Percentiles rank a stretch among this genome's conserved stretches.
Evolutionary conservation across 2,113 vertebrate genomes (phyloP).

Genomic region (Entomyzon cyanotis): DNA sequence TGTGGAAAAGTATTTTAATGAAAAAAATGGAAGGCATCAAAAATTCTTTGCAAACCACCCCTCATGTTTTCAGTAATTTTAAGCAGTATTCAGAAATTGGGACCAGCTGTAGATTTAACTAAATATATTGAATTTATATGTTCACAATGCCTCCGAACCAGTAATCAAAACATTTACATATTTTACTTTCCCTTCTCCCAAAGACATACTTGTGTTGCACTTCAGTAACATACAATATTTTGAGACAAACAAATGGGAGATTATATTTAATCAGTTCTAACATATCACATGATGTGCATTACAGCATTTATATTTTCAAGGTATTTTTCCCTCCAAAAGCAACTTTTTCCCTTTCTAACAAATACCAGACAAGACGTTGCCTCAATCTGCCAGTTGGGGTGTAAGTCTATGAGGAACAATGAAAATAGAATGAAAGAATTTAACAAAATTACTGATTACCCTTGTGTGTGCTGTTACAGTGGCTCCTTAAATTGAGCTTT

Average conservation of each 20-base stretch:
- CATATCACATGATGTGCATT: neutral
- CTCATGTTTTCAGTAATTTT: neutral
- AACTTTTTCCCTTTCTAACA: neutral
- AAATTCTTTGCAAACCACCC: neutral
- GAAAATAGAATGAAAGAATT: neutral
- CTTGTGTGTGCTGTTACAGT: rapidly evolving
- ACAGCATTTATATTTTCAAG: neutral
- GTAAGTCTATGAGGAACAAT: neutral
- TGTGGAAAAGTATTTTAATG: neutral
- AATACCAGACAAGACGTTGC: neutral
- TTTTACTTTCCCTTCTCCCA: neutral
- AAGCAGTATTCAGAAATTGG: neutral
- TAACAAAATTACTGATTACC: neutral
- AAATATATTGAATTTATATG: neutral
- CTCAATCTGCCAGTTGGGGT: rapidly evolving
- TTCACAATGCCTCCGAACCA: neutral
- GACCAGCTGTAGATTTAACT: neutral
- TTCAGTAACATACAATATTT: neutral
- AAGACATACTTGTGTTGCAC: neutral
- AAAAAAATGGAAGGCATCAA: neutral
- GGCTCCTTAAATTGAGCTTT: neutral
- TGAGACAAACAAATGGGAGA: neutral
- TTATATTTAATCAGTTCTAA: neutral
- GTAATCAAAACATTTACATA: neutral
- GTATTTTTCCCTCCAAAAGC: neutral